Conservation (phyloP, 1,140 invertebrate genomes). For the Himalopsyche phryganea region DNA sequence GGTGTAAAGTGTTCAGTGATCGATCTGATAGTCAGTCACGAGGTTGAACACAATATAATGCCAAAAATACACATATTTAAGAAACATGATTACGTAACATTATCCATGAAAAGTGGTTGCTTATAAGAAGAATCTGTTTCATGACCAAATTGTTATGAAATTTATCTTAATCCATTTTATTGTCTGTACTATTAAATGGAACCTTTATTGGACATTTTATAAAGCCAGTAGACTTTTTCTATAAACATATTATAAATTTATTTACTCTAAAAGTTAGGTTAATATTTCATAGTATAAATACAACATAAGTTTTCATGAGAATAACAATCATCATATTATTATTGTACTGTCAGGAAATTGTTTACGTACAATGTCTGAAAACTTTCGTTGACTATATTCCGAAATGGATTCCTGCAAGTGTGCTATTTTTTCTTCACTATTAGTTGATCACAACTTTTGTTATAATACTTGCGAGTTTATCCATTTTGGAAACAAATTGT, state of each 20-base stretch:
- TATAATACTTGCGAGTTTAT: constrained; percentile 5
- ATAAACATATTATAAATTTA: not conserved
- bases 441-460: constrained; percentile 17
- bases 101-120: too few species aligned
- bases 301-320: not conserved
- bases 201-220: constrained; percentile 2
- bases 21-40: constrained; percentile 2
- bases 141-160: constrained; percentile 8
- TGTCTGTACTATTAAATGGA: not conserved
- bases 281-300: not conserved
- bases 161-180: not conserved
- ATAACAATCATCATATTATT: not conserved
- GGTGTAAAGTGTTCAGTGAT: constrained; percentile 11
- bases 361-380: not conserved
- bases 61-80: constrained; percentile 5
- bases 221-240: constrained; percentile 5
- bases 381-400: constrained; percentile 1
- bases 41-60: constrained; percentile 2
- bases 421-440: constrained; percentile 8
- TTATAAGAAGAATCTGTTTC: constrained; percentile 2
- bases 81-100: not conserved
- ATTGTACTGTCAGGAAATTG: not conserved
- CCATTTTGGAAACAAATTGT: not conserved
- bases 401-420: constrained; percentile 2
- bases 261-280: not conserved